Base-by-base conservation (phyloP, 2,113 vertebrate genomes). In the Pantherophis guttatus region DNA sequence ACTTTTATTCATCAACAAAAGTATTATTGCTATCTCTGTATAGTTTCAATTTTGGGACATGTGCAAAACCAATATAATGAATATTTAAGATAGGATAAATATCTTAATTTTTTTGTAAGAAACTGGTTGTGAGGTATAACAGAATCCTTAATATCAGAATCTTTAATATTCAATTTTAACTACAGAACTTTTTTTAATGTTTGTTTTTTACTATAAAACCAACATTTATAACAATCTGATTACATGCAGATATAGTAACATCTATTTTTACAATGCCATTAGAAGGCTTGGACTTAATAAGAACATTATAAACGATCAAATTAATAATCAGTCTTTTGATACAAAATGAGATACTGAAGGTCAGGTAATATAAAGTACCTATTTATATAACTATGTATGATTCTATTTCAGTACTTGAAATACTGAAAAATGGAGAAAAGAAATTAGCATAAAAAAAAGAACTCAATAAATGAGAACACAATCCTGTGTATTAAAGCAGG, bases 161-260 rank as follows among this genome's bases (percentile, higher is more conserved):
- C 26, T 57, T 91, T 8, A 48, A 89, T 48, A 48, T 58, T 54
- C 90, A 93, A 91, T 50, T 86, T 86, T 59, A 5, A 12, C 88
- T 54, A 88, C 1, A n/a, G 23, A n/a, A 88, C 39, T 70, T 89
- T 89, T 58, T 81, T 13, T 48, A 39, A 39, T 39, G 23, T 92
- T 26, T 48, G 23, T 3, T 44, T 8, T 89, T 92, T 89, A 26
- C 21, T n/a, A 8, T 8, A 44, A 94, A 89, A 70, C 65, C 39
- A 39, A 19, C 70, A 19, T 96, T 93, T 94, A 93, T 39, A 70
- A 70, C 39, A 93, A 19, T 91, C 81, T 88, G 92, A 0, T 75
- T 24, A 92, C 93, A 26, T 6, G 85, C 19, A 90, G 0, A 81
- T 1, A 65, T 19, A 81, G 75, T 44, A 81, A 81, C 33, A 44